phyloP scores from a whole-genome alignment of 2,797 vertebrate species.

The Halcyon leucocephala region DNA sequence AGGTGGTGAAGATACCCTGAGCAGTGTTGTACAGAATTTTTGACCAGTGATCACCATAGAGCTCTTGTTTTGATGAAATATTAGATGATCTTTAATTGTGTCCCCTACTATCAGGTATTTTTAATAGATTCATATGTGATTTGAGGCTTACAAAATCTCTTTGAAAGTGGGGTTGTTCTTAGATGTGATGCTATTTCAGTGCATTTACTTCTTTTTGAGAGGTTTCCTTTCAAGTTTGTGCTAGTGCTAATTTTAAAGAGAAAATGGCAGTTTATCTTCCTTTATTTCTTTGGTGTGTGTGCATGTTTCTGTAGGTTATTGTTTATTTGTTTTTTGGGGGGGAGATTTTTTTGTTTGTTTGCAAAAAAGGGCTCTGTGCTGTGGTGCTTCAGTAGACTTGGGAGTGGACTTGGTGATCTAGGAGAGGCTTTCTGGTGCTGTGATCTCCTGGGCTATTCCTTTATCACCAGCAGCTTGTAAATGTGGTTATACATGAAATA shows the following conservation, averaged over 20 bases:
- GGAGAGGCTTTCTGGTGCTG: neutral
- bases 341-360: neutral
- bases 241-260: neutral
- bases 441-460: neutral
- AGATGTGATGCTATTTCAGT: neutral
- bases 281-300: fast-evolving
- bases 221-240: neutral
- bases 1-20: neutral
- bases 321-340: too few relatives aligned
- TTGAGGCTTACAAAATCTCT: neutral
- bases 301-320: neutral
- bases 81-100: neutral
- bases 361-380: neutral
- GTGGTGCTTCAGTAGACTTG: neutral
- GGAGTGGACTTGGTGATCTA: neutral
- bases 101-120: neutral
- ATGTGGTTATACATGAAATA: neutral
- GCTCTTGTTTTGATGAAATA: neutral
- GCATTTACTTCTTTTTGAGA: neutral
- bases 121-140: neutral
- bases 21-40: neutral
- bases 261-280: neutral
- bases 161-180: neutral
- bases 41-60: neutral
- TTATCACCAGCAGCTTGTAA: neutral